Base-by-base conservation (phyloP, 2,888 invertebrate species). In the Megamerina dolium region DNA sequence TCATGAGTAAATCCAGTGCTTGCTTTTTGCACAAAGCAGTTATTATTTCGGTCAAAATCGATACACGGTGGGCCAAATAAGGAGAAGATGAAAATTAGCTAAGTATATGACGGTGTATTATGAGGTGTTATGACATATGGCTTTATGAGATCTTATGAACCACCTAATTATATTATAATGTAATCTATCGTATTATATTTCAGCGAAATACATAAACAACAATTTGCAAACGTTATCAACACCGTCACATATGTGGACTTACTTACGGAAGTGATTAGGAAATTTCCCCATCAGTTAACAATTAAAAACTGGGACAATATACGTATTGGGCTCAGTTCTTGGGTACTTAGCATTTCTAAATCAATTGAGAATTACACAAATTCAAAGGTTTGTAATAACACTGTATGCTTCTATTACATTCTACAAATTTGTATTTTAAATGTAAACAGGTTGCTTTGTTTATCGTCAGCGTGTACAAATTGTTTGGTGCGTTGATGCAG, bases 301-400 rank as follows among this genome's bases (percentile, higher is more conserved):
- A 58, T 65, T 8, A 63, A 74, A 50, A 77, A 81, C 55, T 88
- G 89, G 87, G 89, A 89, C 73, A 81, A 83, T 61, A 73, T 80
- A 53, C 75, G 83, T 52, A 80, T 89, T 62, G 77, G 81, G 41
- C 68, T 86, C 21, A 80, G 81, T 46, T 79, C 82, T 13, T 82
- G 88, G 80, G 73, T 81, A 31, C 56, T 73, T 62, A 77, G 63
- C 76, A 77, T 53, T 53, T 80, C 54, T 59, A 67, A 63, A 69
- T 72, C 65, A 17, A 51, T 65, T 49, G 44, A 64, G 14, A 49
- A 67, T 46, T 76, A 74, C 62, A 63, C 64, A 32, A 72, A 74
- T 51, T 67, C 77, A 36, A 80, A 80, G 74, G 82, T 82, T 50
- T 45, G 41, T 41, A 23, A 16, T 18, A 21, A 34, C 4, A 20